Conservation (phyloP, 2,888 invertebrate species). For the Drosophila anomalata region DNA sequence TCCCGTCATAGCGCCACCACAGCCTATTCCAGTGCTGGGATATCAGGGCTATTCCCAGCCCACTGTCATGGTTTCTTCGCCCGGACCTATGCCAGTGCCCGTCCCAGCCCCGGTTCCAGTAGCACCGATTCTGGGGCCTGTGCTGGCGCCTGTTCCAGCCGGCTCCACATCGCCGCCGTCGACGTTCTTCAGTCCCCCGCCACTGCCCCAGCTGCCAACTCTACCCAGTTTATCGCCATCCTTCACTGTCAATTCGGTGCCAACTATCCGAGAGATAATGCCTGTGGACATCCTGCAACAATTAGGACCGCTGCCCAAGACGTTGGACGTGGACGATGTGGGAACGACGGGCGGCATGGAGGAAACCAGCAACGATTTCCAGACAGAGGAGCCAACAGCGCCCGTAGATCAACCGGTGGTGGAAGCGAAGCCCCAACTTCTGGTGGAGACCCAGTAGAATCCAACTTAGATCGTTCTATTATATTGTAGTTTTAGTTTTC, state of each 20-base stretch:
- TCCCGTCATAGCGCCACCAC: conserved; percentile 29
- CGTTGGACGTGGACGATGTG: conserved; percentile 58
- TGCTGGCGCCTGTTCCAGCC: conserved; percentile 15
- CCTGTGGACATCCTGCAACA: conserved; percentile 65
- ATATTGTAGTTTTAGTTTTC: conserved; percentile 9
- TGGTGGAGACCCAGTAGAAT: conserved; percentile 31
- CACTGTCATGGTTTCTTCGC: conserved; percentile 18
- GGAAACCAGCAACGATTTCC: conserved; percentile 43
- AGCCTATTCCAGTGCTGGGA: conserved; percentile 47
- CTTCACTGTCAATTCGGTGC: conserved; percentile 55
- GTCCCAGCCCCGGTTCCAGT: conserved; percentile 43
- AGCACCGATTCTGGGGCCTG: conserved; percentile 25
- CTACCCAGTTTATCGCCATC: conserved; percentile 49
- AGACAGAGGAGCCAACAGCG: conserved; percentile 10
- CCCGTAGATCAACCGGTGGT: background rate
- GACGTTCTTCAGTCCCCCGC: conserved; percentile 59
- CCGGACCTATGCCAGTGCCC: conserved; percentile 28
- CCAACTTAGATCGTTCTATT: conserved; percentile 7
- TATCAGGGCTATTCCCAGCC: conserved; percentile 53
- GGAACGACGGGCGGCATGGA: conserved; percentile 34
- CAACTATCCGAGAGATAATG: conserved; percentile 65
- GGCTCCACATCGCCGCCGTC: conserved; percentile 40
- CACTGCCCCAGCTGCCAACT: conserved; percentile 55
- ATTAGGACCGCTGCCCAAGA: conserved; percentile 64
- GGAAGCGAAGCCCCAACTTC: conserved; percentile 11